Evolutionary conservation across 2,888 invertebrate species (phyloP), one percentile per base, ranked within the genome.

Genomic region (Cloeon dipterum): DNA sequence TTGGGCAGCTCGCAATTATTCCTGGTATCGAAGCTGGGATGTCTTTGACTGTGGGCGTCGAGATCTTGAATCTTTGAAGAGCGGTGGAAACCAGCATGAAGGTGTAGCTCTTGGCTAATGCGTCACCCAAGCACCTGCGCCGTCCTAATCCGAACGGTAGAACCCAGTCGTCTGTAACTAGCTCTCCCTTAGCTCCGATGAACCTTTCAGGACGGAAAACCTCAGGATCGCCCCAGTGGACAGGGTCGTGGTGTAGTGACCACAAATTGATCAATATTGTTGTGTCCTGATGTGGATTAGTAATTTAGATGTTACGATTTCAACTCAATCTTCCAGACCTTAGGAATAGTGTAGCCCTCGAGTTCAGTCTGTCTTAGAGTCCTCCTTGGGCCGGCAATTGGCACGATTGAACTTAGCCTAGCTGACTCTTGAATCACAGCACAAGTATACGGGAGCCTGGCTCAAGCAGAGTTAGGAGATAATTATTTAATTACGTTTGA

Each of bases 81-180:
- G 74, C 59, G 25, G 66, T 65, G 1, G 61, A 58, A 38, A 73
- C 66, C 45, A 71, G 62, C 35, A 70, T 53, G 48, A 72, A 74
- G 5, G 73, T 50, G 42, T 68, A 67, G 1, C 63, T 61, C 40
- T 60, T 61, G 1, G 74, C 74, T 41, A 75, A 49, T 1, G 62
- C 53, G 50, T 74, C 71, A 1, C 73, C 75, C 1, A 71, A 56
- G 46, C 75, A 75, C 40, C 70, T 62, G 46, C 74, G 57, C 45
- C 60, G 61, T 3, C 74, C 74, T 64, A 57, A 45, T 33, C 75
- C 73, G 49, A 76, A 76, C 0, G 71, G 68, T 32, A 75, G 44
- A 0, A 68, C 62, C 26, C 61, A 58, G 47, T 76, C 75, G 40
- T 62, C 63, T 5, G 25, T 13, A 26, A 16, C 32, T 3, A 75